These are phyloP conservation scores for Drosophila formosana DNA, from an alignment of 2,888 invertebrate species.

Conservation along the genomic window DNA sequence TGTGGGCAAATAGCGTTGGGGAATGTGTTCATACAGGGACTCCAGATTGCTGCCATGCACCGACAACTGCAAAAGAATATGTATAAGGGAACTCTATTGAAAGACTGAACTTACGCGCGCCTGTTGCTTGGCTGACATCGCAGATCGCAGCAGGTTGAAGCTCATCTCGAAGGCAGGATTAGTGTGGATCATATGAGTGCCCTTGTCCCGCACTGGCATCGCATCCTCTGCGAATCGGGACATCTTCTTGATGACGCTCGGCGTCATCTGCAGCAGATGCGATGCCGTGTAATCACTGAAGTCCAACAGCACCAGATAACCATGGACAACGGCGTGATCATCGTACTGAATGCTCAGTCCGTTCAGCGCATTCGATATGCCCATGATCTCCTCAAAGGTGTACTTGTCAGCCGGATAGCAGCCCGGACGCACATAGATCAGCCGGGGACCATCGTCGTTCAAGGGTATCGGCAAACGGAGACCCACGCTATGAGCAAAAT, in stretches of 20 bases:
- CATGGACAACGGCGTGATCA: constrained; percentile 87
- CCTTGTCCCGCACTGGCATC: constrained; percentile 87
- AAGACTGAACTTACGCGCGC: constrained; percentile 86
- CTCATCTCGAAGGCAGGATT: constrained; percentile 87
- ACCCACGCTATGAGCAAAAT: constrained; percentile 23
- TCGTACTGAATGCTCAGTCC: constrained; percentile 87
- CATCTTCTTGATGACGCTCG: constrained; percentile 87
- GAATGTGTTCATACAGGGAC: constrained; percentile 87
- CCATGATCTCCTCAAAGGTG: constrained; percentile 86
- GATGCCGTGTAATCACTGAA: constrained; percentile 86
- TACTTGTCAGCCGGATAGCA: constrained; percentile 85
- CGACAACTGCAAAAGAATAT: constrained; percentile 85
- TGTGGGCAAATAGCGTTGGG: constrained; percentile 87
- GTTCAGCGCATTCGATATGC: constrained; percentile 86
- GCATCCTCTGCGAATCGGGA: constrained; percentile 87
- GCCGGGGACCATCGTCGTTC: constrained; percentile 85
- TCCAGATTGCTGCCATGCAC: constrained; percentile 87
- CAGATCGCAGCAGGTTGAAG: constrained; percentile 86
- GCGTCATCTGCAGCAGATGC: constrained; percentile 87
- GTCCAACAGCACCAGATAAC: constrained; percentile 86
- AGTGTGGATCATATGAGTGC: constrained; percentile 87
- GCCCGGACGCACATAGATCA: constrained; percentile 86
- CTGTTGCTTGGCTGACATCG: constrained; percentile 87
- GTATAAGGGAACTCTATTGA: not conserved
- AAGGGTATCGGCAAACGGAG: constrained; percentile 67